Conservation (phyloP, 2,888 invertebrate genomes). For the Cremastinae sp. region DNA sequence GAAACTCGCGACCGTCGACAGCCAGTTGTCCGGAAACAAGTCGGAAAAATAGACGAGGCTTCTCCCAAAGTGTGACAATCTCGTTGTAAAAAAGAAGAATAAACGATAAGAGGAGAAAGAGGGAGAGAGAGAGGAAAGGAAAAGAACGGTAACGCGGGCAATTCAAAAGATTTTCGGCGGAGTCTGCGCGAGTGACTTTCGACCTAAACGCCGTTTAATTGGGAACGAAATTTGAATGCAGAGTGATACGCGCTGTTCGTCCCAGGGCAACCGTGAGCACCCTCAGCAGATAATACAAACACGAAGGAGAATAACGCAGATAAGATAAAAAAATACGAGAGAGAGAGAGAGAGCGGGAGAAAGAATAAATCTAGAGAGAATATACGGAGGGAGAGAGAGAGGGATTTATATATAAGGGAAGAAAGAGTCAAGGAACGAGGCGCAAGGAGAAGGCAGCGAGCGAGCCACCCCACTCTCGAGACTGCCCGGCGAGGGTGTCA, state of each 20-base stretch:
- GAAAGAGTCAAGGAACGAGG: constrained; percentile 47
- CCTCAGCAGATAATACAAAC: too few species aligned
- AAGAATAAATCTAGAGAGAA: neutral
- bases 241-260: too few species aligned
- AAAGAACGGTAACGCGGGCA: neutral
- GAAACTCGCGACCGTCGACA: too few species aligned
- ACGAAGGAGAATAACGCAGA: neutral
- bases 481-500: constrained; percentile 31
- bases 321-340: neutral
- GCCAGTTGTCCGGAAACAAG: neutral
- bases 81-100: neutral
- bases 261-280: too few species aligned
- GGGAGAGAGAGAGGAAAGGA: neutral
- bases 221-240: too few species aligned
- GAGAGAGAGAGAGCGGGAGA: constrained; percentile 3
- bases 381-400: constrained; percentile 21
- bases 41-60: neutral
- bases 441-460: constrained; percentile 23
- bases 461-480: constrained; percentile 31
- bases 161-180: neutral
- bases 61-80: neutral
- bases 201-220: too few species aligned
- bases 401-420: constrained; percentile 36
- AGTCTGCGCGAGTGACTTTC: neutral
- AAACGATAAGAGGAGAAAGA: neutral